A percentile compares a stretch with the other conserved stretches of the same genome.
Evolutionary conservation across 2,888 invertebrate genomes (phyloP).

Genomic region (Apotomis betuletana): DNA sequence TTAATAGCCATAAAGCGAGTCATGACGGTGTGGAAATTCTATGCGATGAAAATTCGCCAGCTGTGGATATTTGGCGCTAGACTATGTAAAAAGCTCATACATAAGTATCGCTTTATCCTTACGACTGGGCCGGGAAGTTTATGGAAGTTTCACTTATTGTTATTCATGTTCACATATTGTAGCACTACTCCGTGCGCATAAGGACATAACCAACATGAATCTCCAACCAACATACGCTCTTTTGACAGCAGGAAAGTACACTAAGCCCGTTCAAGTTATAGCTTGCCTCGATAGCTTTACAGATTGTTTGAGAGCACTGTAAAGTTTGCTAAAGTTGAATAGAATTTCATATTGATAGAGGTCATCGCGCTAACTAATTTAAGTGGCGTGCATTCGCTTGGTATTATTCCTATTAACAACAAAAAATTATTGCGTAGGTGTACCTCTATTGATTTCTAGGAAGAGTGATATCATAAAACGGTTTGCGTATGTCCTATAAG

Average conservation of each 20-base stretch:
- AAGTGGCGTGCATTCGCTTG: not conserved
- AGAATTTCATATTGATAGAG: slow-evolving; percentile 19
- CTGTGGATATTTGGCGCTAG: not conserved
- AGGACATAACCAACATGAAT: not conserved
- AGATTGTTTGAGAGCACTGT: slow-evolving; percentile 16
- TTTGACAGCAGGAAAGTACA: not conserved
- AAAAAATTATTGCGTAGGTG: too few relatives aligned
- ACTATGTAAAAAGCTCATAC: not conserved
- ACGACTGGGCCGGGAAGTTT: not conserved
- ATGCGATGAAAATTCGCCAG: too few relatives aligned
- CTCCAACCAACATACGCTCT: not conserved
- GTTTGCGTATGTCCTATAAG: too few relatives aligned
- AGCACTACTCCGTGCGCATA: not conserved
- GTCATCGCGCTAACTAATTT: not conserved
- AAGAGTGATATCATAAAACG: too few relatives aligned
- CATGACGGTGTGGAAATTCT: too few relatives aligned
- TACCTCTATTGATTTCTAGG: too few relatives aligned
- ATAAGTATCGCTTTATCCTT: not conserved
- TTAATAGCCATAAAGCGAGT: too few relatives aligned
- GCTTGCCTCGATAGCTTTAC: not conserved
- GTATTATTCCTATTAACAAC: too few relatives aligned
- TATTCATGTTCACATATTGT: not conserved
- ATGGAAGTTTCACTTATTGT: not conserved
- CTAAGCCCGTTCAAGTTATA: slow-evolving; percentile 8
- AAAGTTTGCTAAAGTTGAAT: slow-evolving; percentile 21